Conservation (phyloP, 2,797 vertebrate species). For the Siniperca obscura region DNA sequence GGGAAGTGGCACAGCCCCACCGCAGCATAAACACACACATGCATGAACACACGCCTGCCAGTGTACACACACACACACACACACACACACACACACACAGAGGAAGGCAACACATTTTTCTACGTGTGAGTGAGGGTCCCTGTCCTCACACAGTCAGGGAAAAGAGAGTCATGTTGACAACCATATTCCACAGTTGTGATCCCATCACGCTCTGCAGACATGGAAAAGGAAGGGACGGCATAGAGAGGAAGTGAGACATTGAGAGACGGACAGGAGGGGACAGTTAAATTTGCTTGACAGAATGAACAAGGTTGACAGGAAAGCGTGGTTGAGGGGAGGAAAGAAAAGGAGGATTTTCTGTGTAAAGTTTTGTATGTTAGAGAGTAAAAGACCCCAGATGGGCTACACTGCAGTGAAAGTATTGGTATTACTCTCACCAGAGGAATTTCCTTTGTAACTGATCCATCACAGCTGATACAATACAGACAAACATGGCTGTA, state of each 20-base stretch:
- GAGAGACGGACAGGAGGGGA: slow-evolving; percentile 34
- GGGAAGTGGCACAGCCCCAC: slow-evolving; percentile 74
- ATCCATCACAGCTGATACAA: slow-evolving; percentile 46
- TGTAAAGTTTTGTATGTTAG: slow-evolving; percentile 8
- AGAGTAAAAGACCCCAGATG: slow-evolving; percentile 46
- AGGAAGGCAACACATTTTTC: slow-evolving; percentile 53
- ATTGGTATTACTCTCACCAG: slow-evolving; percentile 21
- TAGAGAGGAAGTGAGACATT: slow-evolving; percentile 30
- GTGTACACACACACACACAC: slow-evolving; percentile 16
- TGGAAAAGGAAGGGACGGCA: slow-evolving; percentile 30
- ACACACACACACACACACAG: slow-evolving; percentile 29
- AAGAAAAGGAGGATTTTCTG: slow-evolving; percentile 13
- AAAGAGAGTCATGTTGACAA: slow-evolving; percentile 55
- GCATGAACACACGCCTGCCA: slow-evolving; percentile 43
- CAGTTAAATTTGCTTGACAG: slow-evolving; percentile 9
- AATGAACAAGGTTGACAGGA: slow-evolving; percentile 1
- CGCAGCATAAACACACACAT: slow-evolving; percentile 56
- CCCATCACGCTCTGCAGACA: slow-evolving; percentile 38
- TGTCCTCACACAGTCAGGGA: slow-evolving; percentile 53
- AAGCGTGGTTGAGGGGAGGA: neutral
- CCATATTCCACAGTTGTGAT: slow-evolving; percentile 66
- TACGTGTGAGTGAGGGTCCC: slow-evolving; percentile 56
- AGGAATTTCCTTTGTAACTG: slow-evolving; percentile 46
- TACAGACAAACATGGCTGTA: slow-evolving; percentile 44
- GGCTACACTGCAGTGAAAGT: slow-evolving; percentile 31